A percentile compares a stretch with the other conserved stretches of the same genome.
Evolutionary conservation across 2,113 vertebrate genomes (phyloP).

Genomic region (Lepisosteus osseus): DNA sequence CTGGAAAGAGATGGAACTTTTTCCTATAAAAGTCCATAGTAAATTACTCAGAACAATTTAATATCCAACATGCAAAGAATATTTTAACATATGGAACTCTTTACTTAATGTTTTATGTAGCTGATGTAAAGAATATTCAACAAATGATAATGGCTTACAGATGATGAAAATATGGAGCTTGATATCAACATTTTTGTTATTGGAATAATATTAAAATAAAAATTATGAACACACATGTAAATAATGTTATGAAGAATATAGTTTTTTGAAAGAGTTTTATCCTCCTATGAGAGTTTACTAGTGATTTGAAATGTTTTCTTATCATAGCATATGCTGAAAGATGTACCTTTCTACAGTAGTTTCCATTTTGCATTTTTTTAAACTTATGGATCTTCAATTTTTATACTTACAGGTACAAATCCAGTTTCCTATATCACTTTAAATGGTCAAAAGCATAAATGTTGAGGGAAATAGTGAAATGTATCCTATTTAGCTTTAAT

Average conservation of each 20-base stretch:
- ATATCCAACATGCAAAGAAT: slow-evolving; percentile 81
- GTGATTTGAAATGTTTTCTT: not conserved
- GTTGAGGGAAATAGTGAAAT: no score
- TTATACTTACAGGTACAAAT: no score
- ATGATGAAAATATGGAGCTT: slow-evolving; percentile 66
- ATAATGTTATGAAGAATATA: not conserved
- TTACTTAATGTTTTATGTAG: slow-evolving; percentile 80
- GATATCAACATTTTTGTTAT: slow-evolving; percentile 39
- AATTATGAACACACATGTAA: slow-evolving; percentile 16
- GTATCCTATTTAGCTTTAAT: no score
- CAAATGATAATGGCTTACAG: slow-evolving; percentile 89
- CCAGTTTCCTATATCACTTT: no score
- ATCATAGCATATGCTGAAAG: no score
- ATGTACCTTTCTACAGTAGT: no score
- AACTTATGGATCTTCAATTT: no score
- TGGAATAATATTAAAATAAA: slow-evolving; percentile 46
- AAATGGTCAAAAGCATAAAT: no score
- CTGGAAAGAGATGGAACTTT: slow-evolving; percentile 65
- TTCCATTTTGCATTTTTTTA: no score
- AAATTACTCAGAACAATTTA: slow-evolving; percentile 88
- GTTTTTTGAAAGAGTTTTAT: not conserved
- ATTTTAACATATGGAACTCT: slow-evolving; percentile 87
- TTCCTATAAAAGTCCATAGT: slow-evolving; percentile 81
- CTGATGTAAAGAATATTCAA: slow-evolving; percentile 85
- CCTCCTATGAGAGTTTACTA: not conserved